phyloP scores from a whole-genome alignment of 2,888 invertebrate species.

The Malthinus flaveolus region DNA sequence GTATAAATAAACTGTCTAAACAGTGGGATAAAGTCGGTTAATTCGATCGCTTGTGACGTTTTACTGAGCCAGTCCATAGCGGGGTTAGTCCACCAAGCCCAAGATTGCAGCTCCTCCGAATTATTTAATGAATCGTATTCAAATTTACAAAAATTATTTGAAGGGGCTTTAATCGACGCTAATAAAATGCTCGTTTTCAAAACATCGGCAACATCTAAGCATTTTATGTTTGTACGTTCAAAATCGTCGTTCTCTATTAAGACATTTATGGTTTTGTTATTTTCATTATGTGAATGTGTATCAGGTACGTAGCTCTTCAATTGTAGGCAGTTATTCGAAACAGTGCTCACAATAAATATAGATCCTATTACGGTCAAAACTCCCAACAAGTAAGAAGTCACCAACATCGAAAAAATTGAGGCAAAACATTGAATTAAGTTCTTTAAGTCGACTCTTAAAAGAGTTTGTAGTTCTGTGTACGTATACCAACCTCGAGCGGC shows the following conservation, averaged over 20 bases:
- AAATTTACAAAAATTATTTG: constrained; percentile 11
- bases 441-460: constrained; percentile 56
- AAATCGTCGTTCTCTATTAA: background rate
- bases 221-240: constrained; percentile 19
- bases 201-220: constrained; percentile 45
- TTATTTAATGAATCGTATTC: constrained; percentile 29
- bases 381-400: constrained; percentile 64
- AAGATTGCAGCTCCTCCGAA: constrained; percentile 31
- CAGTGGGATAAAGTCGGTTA: constrained; percentile 35
- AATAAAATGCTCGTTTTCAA: constrained; percentile 49
- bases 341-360: constrained; percentile 57
- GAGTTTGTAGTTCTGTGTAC: constrained; percentile 73
- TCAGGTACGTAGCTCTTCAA: background rate
- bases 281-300: background rate
- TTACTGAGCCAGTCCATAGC: constrained; percentile 52
- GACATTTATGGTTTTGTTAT: background rate
- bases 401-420: constrained; percentile 61
- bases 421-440: constrained; percentile 58
- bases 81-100: constrained; percentile 54
- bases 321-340: constrained; percentile 56
- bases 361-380: constrained; percentile 65
- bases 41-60: constrained; percentile 43
- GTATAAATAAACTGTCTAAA: constrained; percentile 30
- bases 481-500: constrained; percentile 78
- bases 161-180: constrained; percentile 44